Evolutionary conservation across 2,888 invertebrate genomes (phyloP).

Genomic region (Labia minor): DNA sequence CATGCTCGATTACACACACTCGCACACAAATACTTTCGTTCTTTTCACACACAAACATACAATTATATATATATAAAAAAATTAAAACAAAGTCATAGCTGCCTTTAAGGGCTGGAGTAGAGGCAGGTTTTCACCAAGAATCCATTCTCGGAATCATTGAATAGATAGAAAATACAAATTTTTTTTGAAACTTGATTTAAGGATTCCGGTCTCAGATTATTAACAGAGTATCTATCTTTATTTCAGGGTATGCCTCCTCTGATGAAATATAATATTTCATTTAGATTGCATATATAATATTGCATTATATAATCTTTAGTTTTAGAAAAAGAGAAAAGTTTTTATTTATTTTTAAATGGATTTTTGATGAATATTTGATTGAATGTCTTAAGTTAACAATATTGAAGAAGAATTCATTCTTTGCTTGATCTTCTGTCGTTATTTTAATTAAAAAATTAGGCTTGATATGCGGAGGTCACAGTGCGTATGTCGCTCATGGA

Average conservation of each 20-base stretch:
- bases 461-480: constrained; percentile 5
- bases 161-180: background rate
- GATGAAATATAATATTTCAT: constrained; percentile 16
- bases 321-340: constrained; percentile 22
- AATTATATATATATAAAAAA: background rate
- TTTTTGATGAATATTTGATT: constrained; percentile 1
- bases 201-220: background rate
- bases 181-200: background rate
- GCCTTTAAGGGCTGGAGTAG: background rate
- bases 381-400: constrained; percentile 4
- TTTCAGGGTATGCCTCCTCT: constrained; percentile 19
- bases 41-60: background rate
- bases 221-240: background rate
- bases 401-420: background rate
- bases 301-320: constrained; percentile 4
- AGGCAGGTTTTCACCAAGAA: background rate
- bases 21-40: background rate
- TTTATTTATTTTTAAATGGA: constrained; percentile 19
- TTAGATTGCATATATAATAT: constrained; percentile 20
- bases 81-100: background rate
- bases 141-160: background rate
- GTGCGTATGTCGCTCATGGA: background rate
- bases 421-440: constrained; percentile 13
- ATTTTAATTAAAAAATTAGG: background rate
- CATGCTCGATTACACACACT: background rate